phyloP scores from a whole-genome alignment of 1,140 invertebrate species.

The Pemphigus obesinymphae region DNA sequence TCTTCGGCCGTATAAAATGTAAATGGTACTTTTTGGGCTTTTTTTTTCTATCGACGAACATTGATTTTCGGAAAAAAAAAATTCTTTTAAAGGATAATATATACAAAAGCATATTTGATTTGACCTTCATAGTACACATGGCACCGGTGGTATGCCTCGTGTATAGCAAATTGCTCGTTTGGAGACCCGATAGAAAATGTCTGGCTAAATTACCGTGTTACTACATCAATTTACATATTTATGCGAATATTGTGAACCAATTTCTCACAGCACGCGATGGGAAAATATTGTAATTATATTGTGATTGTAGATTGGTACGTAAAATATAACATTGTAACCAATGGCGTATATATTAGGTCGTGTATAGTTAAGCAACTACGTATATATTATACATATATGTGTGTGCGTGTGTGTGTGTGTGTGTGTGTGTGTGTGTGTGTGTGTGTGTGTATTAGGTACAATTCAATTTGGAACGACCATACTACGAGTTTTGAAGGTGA shows the following conservation, averaged over 20 bases:
- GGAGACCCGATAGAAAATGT: background rate
- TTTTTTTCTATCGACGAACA: background rate
- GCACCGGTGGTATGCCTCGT: background rate
- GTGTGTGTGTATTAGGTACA: background rate
- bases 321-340: background rate
- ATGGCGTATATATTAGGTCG: background rate
- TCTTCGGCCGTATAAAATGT: too few relatives aligned
- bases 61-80: too few relatives aligned
- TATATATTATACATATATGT: background rate
- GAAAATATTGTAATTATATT: background rate
- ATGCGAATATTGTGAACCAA: conserved; percentile 5
- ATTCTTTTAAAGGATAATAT: too few relatives aligned
- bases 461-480: background rate
- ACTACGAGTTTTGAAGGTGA: background rate
- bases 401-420: background rate
- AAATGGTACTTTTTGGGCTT: too few relatives aligned
- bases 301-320: background rate
- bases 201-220: background rate
- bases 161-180: background rate
- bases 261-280: conserved; percentile 25
- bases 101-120: background rate
- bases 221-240: background rate
- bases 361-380: background rate
- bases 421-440: background rate
- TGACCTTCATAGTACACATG: background rate